Base-by-base conservation (phyloP, 2,888 invertebrate genomes). In the Agrenia bidenticulata region DNA sequence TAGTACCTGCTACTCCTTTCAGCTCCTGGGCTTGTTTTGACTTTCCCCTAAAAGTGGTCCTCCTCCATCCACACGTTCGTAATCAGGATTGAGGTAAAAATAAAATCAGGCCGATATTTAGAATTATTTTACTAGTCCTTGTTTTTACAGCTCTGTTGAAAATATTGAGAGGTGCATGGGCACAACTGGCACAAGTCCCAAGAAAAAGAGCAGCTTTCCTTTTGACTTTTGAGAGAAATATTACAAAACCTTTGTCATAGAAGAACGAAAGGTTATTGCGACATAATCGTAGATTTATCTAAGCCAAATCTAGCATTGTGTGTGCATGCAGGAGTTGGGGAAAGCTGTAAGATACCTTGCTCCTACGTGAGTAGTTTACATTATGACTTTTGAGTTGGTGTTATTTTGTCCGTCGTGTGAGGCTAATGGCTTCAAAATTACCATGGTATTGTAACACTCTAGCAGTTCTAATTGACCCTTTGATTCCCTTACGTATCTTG, bases 371-470 rank as follows among this genome's bases (percentile, higher is more conserved):
- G 27, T n/a, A 13, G n/a, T 26, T 32, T 58, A 45, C 45, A 32
- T 27, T 24, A 58, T 45, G 50, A 19, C n/a, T 50, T 51, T 42
- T 32, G 54, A 37, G 27, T n/a, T 39, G 21, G 51, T 39, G 45
- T 49, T 64, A 49, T 58, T 42, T 61, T 58, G 58, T 45, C 24
- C 56, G 55, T 61, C 60, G 51, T 58, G 62, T 66, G 66, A 41
- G 62, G 59, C 62, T 66, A 66, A 66, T 66, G 45, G 66, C 49
- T 59, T 55, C 49, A 55, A 63, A 66, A 66, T 66, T 66, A 66
- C 58, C 62, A 54, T 39, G 62, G 62, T 66, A 62, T 66, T 58
- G 62, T 42, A 61, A 63, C 63, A 62, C 55, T 66, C 54, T 56
- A 19, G 54, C 26, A 41, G 41, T 58, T 62, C 60, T 62, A 66